phyloP scores from a whole-genome alignment of 1,140 invertebrate species.

The Rhagoletis pomonella region DNA sequence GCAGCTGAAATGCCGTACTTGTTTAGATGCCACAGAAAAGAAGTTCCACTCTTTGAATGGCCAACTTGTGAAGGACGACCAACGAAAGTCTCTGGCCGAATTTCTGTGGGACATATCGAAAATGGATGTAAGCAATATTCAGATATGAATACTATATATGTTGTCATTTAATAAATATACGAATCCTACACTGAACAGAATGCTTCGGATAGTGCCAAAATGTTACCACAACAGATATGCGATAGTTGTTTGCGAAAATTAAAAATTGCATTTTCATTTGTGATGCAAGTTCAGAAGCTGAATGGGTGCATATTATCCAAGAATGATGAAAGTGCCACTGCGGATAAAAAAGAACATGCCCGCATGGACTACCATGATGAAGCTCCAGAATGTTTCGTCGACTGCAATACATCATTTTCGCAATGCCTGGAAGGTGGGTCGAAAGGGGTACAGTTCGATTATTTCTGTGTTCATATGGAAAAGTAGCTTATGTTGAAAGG shows the following conservation, averaged over 20 bases:
- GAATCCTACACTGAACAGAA: background rate
- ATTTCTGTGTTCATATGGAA: too few species aligned
- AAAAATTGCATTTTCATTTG: conserved; percentile 35
- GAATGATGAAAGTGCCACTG: background rate
- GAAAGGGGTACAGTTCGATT: too few species aligned
- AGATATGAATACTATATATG: background rate
- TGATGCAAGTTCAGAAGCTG: conserved; percentile 3
- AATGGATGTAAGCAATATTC: background rate
- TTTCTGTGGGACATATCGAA: background rate
- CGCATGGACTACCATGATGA: background rate
- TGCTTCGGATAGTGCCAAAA: background rate
- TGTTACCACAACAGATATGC: conserved; percentile 29
- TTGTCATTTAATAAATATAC: background rate
- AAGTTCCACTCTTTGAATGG: background rate
- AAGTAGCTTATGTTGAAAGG: too few species aligned
- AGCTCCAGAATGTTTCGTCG: background rate
- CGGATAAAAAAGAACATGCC: background rate
- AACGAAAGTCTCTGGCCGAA: background rate
- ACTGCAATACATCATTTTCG: background rate
- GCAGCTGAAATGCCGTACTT: background rate
- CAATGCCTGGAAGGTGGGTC: background rate
- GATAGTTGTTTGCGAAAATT: conserved; percentile 13
- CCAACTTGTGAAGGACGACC: background rate
- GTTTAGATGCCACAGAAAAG: background rate
- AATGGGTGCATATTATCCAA: background rate